Base-by-base conservation (phyloP, 2,113 vertebrate species). In the Scophthalmus maximus region DNA sequence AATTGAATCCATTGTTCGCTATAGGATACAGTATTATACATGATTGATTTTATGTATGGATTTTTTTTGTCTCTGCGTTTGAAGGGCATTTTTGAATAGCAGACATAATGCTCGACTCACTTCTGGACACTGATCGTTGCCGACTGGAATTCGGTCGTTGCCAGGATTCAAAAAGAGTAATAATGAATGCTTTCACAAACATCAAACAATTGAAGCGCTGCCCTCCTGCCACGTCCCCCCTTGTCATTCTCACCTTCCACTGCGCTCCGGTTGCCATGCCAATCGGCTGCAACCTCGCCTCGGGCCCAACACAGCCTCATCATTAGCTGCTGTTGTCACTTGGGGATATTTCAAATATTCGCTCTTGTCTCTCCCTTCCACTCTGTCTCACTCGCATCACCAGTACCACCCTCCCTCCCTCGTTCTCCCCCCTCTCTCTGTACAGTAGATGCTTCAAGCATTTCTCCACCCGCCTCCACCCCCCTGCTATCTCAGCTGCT, bases 301-400 rank as follows among this genome's bases (percentile, higher is more conserved):
- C 63, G 29, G 77, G 81, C 61, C 53, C 53, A 64, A 57, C 57
- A 58, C 70, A 58, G 81, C 73, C 65, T 81, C 75, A 77, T 89
- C 78, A 86, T 90, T 81, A 88, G 76, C 75, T 64, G 74, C 68
- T 84, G 68, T 76, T 82, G 72, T 83, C 87, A 84, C 74, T 25
- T 36, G 77, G 70, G 86, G 58, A 77, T 76, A 51, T 80, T 79
- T 86, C 64, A 83, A 82, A 73, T 63, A 53, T 86, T 79, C 78
- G 63, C 68, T 70, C 70, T 52, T 65, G 25, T 68, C 63, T 51
- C 57, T 79, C 26, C 9, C 59, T 25, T 50, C 42, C 50, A 44
- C 50, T 66, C 74, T 56, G n/a, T n/a, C 52, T 56, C 34, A 34
- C 55, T 65, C 34, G 2, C 64, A 65, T 50, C 69, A 66, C 75